These are phyloP conservation scores for Heliconius himera DNA, from an alignment of 1,140 invertebrate species.

Conservation along the genomic window DNA sequence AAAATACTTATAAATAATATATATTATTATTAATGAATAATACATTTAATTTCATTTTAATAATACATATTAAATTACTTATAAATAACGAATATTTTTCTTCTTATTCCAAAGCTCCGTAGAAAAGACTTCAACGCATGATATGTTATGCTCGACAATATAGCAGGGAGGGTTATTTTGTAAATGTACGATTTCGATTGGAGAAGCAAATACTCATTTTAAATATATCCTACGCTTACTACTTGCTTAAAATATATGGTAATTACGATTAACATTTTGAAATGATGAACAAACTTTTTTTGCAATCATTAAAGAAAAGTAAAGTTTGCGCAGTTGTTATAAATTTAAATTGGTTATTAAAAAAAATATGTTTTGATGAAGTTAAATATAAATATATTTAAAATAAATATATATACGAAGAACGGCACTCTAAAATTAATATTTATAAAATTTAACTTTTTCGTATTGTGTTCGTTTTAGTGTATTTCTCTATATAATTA, in stretches of 20 bases:
- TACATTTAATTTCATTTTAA: no score
- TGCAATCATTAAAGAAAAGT: neutral
- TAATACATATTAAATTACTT: neutral
- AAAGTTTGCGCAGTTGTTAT: neutral
- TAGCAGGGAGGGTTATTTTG: neutral
- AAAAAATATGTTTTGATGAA: no score
- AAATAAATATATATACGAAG: no score
- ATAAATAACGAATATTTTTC: neutral
- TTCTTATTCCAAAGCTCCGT: neutral
- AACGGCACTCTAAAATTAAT: no score
- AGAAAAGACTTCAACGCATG: constrained; percentile 27
- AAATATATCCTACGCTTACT: neutral
- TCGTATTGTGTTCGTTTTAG: no score
- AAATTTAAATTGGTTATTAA: no score
- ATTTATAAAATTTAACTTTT: no score
- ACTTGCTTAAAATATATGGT: neutral
- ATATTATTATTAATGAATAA: neutral
- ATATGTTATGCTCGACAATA: neutral
- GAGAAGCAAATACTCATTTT: neutral
- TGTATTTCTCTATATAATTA: no score
- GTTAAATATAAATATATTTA: no score
- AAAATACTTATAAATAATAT: no score
- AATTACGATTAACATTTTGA: neutral
- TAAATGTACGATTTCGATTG: neutral
- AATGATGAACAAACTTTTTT: neutral